Percentiles rank a stretch among this genome's conserved stretches.
These are phyloP conservation scores for Gymnobelideus leadbeateri DNA, from an alignment of 2,113 vertebrate species.

Conservation along the genomic window DNA sequence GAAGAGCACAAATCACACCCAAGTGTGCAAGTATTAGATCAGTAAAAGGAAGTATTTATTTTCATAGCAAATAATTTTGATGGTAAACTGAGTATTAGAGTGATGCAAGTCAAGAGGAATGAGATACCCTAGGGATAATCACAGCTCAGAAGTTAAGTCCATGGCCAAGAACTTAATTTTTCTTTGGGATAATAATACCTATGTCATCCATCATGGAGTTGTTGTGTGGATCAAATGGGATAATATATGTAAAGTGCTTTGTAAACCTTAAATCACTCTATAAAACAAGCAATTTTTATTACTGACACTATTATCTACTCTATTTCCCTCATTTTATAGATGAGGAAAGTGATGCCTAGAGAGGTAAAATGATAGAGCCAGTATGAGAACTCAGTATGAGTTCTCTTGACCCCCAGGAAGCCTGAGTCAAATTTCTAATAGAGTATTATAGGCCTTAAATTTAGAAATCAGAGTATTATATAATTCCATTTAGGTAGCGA, in stretches of 20 bases:
- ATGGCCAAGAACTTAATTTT: not conserved
- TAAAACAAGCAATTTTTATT: not conserved
- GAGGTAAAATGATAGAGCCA: not conserved
- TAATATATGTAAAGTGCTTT: not conserved
- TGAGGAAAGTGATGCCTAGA: not conserved
- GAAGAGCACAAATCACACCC: not conserved
- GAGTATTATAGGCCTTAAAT: not conserved
- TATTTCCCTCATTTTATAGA: not conserved
- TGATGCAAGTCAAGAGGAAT: not conserved
- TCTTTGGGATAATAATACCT: not conserved
- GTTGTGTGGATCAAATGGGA: not conserved
- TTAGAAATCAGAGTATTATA: not conserved
- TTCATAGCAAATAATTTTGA: constrained; percentile 12
- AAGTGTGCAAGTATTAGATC: not conserved
- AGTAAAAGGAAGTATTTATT: constrained; percentile 36
- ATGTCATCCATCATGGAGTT: not conserved
- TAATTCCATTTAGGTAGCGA: not conserved
- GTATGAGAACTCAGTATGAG: not conserved
- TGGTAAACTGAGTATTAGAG: constrained; percentile 28
- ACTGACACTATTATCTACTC: not conserved
- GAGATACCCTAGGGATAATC: not conserved
- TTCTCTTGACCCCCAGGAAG: not conserved
- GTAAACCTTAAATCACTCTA: not conserved
- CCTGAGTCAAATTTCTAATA: constrained; percentile 5
- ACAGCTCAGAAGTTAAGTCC: not conserved